Conservation (phyloP, 2,797 vertebrate genomes). For the Melanotaenia nigrans region DNA sequence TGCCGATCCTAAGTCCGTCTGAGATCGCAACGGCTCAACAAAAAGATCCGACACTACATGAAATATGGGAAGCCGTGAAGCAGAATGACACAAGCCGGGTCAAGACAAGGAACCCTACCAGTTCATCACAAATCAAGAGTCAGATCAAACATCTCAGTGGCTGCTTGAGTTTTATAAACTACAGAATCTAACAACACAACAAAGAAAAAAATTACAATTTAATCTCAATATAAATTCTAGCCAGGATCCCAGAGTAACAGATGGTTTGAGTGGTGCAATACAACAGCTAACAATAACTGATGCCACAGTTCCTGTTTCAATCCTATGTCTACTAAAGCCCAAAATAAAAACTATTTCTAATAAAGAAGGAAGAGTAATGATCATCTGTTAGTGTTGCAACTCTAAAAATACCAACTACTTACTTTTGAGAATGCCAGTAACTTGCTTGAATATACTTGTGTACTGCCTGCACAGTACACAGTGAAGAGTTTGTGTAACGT, state of each 20-base stretch:
- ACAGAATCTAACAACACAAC: constrained; percentile 24
- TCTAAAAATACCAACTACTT: not conserved
- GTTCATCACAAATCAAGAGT: not conserved
- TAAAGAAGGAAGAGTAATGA: not conserved
- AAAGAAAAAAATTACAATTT: constrained; percentile 12
- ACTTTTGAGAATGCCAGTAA: not conserved
- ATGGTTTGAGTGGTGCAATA: constrained; percentile 21
- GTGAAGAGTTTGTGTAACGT: constrained; percentile 5
- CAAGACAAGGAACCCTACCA: too few species aligned
- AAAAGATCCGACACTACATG: too few species aligned
- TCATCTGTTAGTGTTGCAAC: too few species aligned
- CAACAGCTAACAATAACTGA: too few species aligned
- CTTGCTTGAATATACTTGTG: not conserved
- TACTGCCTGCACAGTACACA: not conserved
- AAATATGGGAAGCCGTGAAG: too few species aligned
- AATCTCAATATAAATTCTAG: constrained; percentile 28
- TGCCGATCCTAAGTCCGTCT: too few species aligned
- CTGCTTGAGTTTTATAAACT: constrained; percentile 13
- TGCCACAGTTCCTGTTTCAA: not conserved
- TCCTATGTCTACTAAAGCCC: not conserved
- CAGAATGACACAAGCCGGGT: too few species aligned
- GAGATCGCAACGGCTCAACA: too few species aligned
- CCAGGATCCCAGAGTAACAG: constrained; percentile 34
- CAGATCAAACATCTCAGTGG: constrained; percentile 8
- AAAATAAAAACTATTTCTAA: not conserved